Percentiles rank a stretch among this genome's conserved stretches.
Conservation (phyloP, 2,888 invertebrate species). For the Romanomermis culicivorax region DNA sequence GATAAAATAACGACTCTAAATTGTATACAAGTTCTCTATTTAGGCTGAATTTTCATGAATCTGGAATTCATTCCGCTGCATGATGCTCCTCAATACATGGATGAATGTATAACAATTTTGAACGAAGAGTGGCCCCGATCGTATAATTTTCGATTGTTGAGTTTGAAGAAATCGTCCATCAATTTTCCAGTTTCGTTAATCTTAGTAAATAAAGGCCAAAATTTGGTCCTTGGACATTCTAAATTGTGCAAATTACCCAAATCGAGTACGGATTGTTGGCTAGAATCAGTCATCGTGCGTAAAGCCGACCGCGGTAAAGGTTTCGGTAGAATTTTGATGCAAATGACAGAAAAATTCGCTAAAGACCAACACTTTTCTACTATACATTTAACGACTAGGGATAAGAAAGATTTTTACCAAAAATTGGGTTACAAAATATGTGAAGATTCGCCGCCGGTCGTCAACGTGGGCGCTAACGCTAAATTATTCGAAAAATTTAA, state of each 20-base stretch:
- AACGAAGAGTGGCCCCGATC: constrained; percentile 7
- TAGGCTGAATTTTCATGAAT: no score
- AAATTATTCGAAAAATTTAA: constrained; percentile 3
- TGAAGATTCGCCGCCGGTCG: constrained; percentile 8
- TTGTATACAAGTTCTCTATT: no score
- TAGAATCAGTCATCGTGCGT: constrained; percentile 22
- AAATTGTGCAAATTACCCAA: not conserved
- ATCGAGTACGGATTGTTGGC: not conserved
- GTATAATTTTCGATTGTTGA: not conserved
- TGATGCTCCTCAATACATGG: not conserved
- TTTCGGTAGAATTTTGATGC: constrained; percentile 30
- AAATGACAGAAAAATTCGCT: constrained; percentile 26
- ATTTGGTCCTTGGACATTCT: not conserved
- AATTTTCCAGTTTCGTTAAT: constrained; percentile 5
- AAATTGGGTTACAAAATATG: constrained; percentile 22
- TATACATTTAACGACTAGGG: constrained; percentile 30
- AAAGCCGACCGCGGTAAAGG: constrained; percentile 25
- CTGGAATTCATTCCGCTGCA: not conserved
- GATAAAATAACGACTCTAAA: no score
- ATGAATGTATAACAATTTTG: constrained; percentile 3
- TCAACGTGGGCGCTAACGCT: constrained; percentile 12
- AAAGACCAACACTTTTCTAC: constrained; percentile 21
- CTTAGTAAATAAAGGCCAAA: not conserved
- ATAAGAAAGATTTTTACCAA: constrained; percentile 31
- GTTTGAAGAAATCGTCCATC: not conserved